Evolutionary conservation across 2,113 vertebrate genomes (phyloP).

Genomic region (Sturnus vulgaris): DNA sequence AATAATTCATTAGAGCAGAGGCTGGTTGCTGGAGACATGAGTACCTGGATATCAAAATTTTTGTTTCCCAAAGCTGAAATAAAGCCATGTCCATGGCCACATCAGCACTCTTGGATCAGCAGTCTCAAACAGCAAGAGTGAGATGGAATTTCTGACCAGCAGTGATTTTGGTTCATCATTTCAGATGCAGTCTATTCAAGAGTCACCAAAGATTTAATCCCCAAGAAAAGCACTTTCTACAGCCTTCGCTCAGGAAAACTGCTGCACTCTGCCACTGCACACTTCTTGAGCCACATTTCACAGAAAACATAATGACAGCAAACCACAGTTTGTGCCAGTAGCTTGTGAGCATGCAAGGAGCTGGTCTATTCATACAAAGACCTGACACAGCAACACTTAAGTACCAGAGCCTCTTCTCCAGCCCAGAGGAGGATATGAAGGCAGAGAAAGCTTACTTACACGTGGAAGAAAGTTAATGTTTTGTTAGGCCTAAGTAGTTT

Average conservation of each 20-base stretch:
- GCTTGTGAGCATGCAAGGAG: background rate
- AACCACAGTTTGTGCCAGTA: background rate
- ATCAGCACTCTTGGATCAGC: background rate
- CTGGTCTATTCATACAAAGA: background rate
- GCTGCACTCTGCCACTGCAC: background rate
- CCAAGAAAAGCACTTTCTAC: background rate
- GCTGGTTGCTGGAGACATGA: background rate
- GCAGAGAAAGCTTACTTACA: background rate
- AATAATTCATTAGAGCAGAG: background rate
- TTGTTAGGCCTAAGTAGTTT: background rate
- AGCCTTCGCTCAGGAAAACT: background rate
- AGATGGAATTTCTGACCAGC: background rate
- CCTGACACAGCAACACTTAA: background rate
- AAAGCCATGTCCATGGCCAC: background rate
- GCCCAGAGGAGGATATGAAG: background rate
- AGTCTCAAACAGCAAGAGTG: rapidly evolving
- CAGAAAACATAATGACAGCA: background rate
- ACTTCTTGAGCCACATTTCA: background rate
- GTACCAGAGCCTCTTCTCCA: background rate
- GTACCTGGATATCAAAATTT: background rate
- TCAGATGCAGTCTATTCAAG: background rate
- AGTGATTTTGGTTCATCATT: background rate
- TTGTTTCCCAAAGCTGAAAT: background rate
- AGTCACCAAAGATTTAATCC: background rate
- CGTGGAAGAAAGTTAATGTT: background rate